Evolutionary conservation across 2,888 invertebrate genomes (phyloP), one percentile per base, ranked within the genome.

Genomic region (Polydrusus cervinus): DNA sequence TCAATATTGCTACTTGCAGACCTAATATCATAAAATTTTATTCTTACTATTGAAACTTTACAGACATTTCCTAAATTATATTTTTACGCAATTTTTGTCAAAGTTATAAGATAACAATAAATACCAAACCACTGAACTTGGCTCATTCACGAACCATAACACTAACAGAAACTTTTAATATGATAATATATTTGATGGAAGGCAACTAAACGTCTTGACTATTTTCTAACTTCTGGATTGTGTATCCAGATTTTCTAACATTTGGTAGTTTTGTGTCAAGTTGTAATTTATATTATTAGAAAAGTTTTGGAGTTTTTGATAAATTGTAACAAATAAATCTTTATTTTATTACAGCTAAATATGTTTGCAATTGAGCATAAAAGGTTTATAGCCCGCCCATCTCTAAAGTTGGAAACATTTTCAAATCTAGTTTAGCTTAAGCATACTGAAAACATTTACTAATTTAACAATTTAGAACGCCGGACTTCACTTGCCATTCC

Each of bases 121-220:
- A 57, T 67, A 68, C 18, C 30, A 14, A 57, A 20, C 30, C 14
- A n/a, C 67, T 20, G 45, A 68, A 55, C n/a, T 55, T 55, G 25
- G n/a, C 43, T 55, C 67, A 55, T 55, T 57, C 34, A 14, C 45
- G 38, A 14, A 25, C 38, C 55, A 57, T 68, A 68, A 68, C 20
- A 68, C 14, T 68, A 57, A 62, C 30, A 25, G 45, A 55, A 68
- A 53, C 67, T 68, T 68, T 53, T 68, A 68, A 68, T 55, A 45
- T 45, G 57, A 55, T 20, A 55, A 67, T 30, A 40, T 51, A 67
- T 68, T 55, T 68, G 57, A 68, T 68, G 30, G 55, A 53, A 38
- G 14, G 43, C 43, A 20, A 20, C 13, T 40, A 43, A 55, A 25
- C 55, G 40, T 20, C 67, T 68, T 40, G 40, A 34, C 45, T 68